Conservation (phyloP, 2,888 invertebrate genomes). For the Drosophila siamana region DNA sequence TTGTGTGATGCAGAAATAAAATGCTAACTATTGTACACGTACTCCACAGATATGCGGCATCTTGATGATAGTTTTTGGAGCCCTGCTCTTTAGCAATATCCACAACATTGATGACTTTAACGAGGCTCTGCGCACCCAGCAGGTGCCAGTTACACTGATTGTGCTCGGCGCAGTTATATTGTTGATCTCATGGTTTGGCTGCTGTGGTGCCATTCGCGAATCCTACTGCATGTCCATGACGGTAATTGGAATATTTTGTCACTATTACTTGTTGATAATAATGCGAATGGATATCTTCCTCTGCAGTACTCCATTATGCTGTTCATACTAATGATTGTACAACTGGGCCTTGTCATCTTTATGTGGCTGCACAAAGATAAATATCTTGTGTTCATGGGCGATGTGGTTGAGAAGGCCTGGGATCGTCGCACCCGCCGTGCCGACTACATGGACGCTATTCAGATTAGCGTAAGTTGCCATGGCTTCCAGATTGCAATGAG, state of each 20-base stretch:
- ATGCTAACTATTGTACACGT: background rate
- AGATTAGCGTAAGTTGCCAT: conserved; percentile 76
- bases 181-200: conserved; percentile 94
- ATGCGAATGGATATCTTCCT: background rate
- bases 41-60: conserved; percentile 89
- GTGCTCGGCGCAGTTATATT: conserved; percentile 90
- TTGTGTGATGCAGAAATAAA: background rate
- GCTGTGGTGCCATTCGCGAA: conserved; percentile 95
- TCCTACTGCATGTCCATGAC: conserved; percentile 95
- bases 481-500: background rate
- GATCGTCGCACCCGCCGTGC: conserved; percentile 80
- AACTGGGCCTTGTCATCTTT: conserved; percentile 90
- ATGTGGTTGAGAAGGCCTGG: conserved; percentile 86
- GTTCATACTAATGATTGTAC: conserved; percentile 90
- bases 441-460: conserved; percentile 83
- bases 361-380: conserved; percentile 89
- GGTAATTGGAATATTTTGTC: conserved; percentile 86
- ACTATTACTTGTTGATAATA: no score
- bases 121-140: conserved; percentile 86
- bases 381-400: conserved; percentile 86
- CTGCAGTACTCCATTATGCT: conserved; percentile 90
- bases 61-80: conserved; percentile 89
- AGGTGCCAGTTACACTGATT: conserved; percentile 89
- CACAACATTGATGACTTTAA: conserved; percentile 86
- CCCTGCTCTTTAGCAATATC: conserved; percentile 88